These are phyloP conservation scores for Darevskia nairensis DNA, from an alignment of 2,797 vertebrate species.

Conservation along the genomic window DNA sequence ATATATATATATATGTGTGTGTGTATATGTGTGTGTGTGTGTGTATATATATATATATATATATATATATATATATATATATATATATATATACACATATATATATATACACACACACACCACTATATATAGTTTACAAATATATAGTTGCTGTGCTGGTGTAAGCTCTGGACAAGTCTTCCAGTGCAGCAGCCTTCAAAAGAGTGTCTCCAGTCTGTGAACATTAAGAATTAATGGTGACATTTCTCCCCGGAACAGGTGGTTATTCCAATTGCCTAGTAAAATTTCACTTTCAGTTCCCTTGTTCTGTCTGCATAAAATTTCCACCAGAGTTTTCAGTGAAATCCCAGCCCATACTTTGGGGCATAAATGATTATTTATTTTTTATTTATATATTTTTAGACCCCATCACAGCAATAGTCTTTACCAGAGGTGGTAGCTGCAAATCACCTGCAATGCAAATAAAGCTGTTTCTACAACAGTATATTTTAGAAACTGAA, in stretches of 20 bases:
- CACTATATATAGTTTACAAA: too few species aligned
- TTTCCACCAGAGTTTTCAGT: not conserved
- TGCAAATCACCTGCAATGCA: conserved; percentile 34
- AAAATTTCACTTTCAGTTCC: conserved; percentile 8
- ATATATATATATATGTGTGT: too few species aligned
- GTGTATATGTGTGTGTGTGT: too few species aligned
- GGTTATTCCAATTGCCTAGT: not conserved
- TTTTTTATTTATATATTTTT: not conserved
- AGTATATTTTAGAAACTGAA: not conserved
- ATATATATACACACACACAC: too few species aligned
- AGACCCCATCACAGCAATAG: not conserved
- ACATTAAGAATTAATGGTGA: conserved; percentile 1
- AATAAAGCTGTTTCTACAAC: not conserved
- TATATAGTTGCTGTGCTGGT: not conserved
- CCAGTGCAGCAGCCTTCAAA: not conserved
- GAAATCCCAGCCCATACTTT: conserved; percentile 20
- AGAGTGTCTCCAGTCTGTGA: not conserved
- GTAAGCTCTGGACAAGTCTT: not conserved
- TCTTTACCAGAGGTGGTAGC: not conserved
- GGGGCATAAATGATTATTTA: not conserved
- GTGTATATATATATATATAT: too few species aligned
- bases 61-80: too few species aligned
- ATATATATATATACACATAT: not conserved
- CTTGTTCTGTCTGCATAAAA: not conserved
- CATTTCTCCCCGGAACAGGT: not conserved